Base-by-base conservation (phyloP, 2,797 vertebrate genomes). In the Sorex maritimensis region DNA sequence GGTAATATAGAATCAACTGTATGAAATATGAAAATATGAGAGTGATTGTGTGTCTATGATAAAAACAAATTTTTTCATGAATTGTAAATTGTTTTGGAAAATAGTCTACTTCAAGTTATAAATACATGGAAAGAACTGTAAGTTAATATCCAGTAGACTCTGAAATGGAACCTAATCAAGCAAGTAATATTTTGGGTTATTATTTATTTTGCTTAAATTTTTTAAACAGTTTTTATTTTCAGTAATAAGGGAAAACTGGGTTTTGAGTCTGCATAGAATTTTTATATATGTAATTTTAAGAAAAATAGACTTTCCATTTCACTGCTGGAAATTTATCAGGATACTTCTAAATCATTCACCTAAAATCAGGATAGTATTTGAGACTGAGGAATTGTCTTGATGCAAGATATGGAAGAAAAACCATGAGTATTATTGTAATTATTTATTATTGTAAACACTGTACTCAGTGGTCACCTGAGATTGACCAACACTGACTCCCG, bases 131-230 rank as follows among this genome's bases (percentile, higher is more conserved):
- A 88, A 81, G 21, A 46, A 81, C 38, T 55, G 15, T 75, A 67
- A 78, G 78, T 82, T 71, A 91, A 55, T 74, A 71, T 74, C 34
- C 5, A 86, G 13, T 80, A 41, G 38, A 23, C 13, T 81, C 34
- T 82, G 28, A 87, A 87, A 84, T 84, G 55, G 14, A 30, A 92
- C 58, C 6, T 87, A 87, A 78, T 88, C 19, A 85, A 63, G 12
- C 7, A n/a, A 5, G 78, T 21, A 81, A n/a, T 83, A 58, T 11
- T 46, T 69, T 15, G 2, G 52, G 7, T 5, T 58, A 67, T 83
- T 90, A 14, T 49, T 83, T 90, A 14, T 49, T 24, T 83, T 82
- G 75, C 24, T 52, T 52, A 52, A 52, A 46, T 30, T n/a, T 17
- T 46, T 91, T 24, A 77, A 77, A 77, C 24, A 72, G 13, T 82